A percentile compares a stretch with the other conserved stretches of the same genome.
Evolutionary conservation across 2,797 vertebrate genomes (phyloP).

Genomic region (Cottoperca gobio): DNA sequence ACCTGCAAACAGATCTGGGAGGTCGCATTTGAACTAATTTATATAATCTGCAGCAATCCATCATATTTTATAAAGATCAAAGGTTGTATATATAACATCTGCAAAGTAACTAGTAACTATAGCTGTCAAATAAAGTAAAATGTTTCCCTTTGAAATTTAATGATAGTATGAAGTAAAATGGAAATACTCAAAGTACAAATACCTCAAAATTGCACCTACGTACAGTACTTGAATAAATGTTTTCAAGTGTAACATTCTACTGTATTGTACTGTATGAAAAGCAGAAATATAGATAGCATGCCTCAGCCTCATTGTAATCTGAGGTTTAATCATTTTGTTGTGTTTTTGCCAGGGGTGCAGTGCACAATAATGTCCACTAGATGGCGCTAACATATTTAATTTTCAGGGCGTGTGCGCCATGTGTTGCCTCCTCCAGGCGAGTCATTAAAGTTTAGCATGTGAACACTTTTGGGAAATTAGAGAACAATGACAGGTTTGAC

Average conservation of each 20-base stretch:
- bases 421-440: not conserved
- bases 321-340: not conserved
- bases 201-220: not conserved
- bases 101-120: not conserved
- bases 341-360: not conserved
- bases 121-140: not conserved
- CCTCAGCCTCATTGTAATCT: not conserved
- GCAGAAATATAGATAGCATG: not conserved
- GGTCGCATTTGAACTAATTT: not conserved
- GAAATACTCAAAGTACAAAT: not conserved
- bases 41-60: not conserved
- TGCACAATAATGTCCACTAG: conserved; percentile 34
- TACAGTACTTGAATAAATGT: not conserved
- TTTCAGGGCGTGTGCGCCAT: not conserved
- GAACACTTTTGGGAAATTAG: not conserved
- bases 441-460: conserved; percentile 3
- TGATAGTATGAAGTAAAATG: not conserved
- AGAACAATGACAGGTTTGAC: not conserved
- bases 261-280: not conserved
- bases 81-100: not conserved
- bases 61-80: not conserved
- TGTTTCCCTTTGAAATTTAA: not conserved
- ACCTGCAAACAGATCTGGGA: not conserved
- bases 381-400: conserved; percentile 36
- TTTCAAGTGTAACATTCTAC: not conserved